Percentiles rank a stretch among this genome's conserved stretches.
phyloP scores from a whole-genome alignment of 2,113 vertebrate genomes.

The Rhabdomys dilectus region DNA sequence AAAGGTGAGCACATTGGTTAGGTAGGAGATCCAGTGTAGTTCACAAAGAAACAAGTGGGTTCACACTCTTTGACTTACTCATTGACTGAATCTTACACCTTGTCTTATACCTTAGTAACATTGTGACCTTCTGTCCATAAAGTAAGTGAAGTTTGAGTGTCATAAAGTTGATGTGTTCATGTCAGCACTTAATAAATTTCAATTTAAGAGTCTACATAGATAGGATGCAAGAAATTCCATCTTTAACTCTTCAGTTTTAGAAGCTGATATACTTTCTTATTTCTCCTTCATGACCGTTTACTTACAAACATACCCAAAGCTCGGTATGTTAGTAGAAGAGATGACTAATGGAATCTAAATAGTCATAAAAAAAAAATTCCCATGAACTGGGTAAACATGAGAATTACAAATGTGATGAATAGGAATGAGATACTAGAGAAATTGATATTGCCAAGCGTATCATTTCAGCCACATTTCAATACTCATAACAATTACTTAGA shows the following conservation, averaged over 20 bases:
- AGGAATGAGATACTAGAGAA: conserved; percentile 73
- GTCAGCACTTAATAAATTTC: neutral
- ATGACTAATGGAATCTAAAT: conserved; percentile 71
- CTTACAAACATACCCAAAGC: neutral
- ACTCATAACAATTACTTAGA: conserved; percentile 77
- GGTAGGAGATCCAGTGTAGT: neutral
- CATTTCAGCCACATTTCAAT: conserved; percentile 77
- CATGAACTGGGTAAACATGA: conserved; percentile 71
- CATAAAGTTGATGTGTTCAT: neutral
- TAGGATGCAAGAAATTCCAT: neutral
- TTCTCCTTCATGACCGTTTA: conserved; percentile 43
- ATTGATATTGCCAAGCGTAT: conserved; percentile 75
- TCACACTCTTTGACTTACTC: neutral
- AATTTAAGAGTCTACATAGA: neutral
- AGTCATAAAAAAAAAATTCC: conserved; percentile 75
- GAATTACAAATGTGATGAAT: conserved; percentile 70
- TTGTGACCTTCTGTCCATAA: neutral
- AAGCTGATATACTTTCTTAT: neutral
- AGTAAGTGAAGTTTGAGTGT: accelerated
- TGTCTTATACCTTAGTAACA: neutral
- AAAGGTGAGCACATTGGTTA: accelerated
- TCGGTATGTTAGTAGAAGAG: conserved; percentile 51
- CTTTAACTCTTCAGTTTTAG: neutral
- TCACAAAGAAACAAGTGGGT: accelerated
- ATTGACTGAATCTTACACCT: neutral